Evolutionary conservation across 53 echinoderm and acorn worm species (phyloP).

Genomic region (Actinopyga echinites): DNA sequence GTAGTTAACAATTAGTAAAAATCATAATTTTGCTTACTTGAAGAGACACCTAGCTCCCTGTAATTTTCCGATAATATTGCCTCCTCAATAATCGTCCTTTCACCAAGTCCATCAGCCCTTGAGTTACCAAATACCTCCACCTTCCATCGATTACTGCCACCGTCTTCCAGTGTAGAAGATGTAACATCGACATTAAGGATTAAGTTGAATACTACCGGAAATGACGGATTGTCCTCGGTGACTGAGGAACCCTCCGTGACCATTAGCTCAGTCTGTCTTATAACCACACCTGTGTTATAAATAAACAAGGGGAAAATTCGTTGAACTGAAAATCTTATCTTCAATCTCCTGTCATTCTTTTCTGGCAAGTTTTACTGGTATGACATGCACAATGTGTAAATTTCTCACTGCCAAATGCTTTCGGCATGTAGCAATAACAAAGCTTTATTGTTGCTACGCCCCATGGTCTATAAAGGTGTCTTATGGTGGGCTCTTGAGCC

Average conservation of each 20-base stretch:
- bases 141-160: slow-evolving; percentile 16
- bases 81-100: background rate
- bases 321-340: no score
- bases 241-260: background rate
- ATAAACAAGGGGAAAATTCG: no score
- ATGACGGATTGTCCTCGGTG: background rate
- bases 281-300: slow-evolving; percentile 1
- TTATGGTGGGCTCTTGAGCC: no score
- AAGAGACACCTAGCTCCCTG: background rate
- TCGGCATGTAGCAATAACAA: no score
- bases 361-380: no score
- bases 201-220: background rate
- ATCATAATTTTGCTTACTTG: background rate
- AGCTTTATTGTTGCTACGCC: no score
- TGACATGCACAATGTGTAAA: no score
- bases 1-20: background rate
- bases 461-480: no score
- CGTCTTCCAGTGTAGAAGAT: background rate
- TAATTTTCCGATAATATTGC: background rate
- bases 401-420: no score
- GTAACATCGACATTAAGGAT: background rate
- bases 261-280: background rate
- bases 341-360: no score
- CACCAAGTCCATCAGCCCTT: background rate
- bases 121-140: slow-evolving; percentile 10